Conservation (phyloP, 37 sponge, comb jelly and placozoan genomes). For the Chondrosia reniformis region DNA sequence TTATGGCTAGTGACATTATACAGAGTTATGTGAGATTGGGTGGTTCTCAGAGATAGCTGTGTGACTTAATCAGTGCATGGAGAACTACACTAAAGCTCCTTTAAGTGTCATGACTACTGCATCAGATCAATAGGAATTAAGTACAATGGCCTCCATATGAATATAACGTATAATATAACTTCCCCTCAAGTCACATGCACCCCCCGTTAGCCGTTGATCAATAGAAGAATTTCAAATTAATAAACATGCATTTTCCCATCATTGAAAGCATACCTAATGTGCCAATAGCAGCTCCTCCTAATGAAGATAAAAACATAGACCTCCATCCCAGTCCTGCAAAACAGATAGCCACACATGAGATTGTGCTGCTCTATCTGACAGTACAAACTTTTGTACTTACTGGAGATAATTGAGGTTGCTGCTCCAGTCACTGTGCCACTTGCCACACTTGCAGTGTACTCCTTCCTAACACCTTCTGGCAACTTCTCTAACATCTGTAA, state of each 20-base stretch:
- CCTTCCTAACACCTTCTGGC: not conserved
- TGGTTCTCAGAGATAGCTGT: too few species aligned
- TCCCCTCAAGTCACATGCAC: too few species aligned
- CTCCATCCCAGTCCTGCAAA: not conserved
- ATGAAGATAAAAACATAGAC: not conserved
- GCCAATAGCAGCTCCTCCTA: not conserved
- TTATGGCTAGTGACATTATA: too few species aligned
- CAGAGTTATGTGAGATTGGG: too few species aligned
- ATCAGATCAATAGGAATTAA: too few species aligned
- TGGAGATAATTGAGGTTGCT: slow-evolving; percentile 30
- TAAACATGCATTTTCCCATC: too few species aligned
- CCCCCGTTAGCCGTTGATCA: too few species aligned
- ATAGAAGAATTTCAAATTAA: too few species aligned
- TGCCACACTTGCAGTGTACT: slow-evolving; percentile 24
- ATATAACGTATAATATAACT: not conserved
- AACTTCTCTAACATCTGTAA: not conserved
- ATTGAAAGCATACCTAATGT: too few species aligned
- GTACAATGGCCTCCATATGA: not conserved
- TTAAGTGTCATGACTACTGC: too few species aligned
- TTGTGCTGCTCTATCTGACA: not conserved
- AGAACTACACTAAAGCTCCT: too few species aligned
- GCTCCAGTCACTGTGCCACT: slow-evolving; percentile 52
- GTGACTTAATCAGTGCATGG: too few species aligned
- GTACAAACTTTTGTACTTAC: slow-evolving; percentile 13
- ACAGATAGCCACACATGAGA: not conserved